phyloP scores from a whole-genome alignment of 2,888 invertebrate genomes.

The Cheilosia vulpina region DNA sequence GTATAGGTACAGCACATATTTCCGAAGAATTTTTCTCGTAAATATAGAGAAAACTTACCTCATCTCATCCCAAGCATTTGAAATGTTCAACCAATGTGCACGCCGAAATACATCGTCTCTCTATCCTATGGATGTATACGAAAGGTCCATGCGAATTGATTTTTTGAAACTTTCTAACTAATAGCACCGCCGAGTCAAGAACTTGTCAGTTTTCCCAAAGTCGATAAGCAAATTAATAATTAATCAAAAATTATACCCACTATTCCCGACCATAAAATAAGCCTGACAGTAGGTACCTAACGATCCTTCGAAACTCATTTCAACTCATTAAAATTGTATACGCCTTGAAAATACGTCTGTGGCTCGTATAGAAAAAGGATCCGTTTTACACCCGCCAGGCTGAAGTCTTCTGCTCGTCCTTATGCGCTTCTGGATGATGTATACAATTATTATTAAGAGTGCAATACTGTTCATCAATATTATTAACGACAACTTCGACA shows the following conservation, averaged over 20 bases:
- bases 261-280: constrained; percentile 9
- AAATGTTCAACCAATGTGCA: neutral
- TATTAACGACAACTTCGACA: constrained; percentile 42
- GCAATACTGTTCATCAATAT: constrained; percentile 50
- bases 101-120: neutral
- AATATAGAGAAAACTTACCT: no score
- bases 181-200: no score
- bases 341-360: constrained; percentile 41
- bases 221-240: constrained; percentile 34
- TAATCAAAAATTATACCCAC: constrained; percentile 29
- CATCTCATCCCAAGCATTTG: no score
- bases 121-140: no score
- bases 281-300: neutral
- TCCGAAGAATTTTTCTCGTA: no score
- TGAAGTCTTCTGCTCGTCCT: neutral
- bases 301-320: constrained; percentile 35
- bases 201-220: neutral
- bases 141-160: no score
- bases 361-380: constrained; percentile 16
- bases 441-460: constrained; percentile 49
- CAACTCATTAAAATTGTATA: constrained; percentile 53
- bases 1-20: no score
- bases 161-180: no score
- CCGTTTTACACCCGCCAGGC: neutral
- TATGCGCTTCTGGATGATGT: constrained; percentile 27